Percentiles rank a stretch among this genome's conserved stretches.
phyloP scores from a whole-genome alignment of 2,888 invertebrate species.

The Ophion ventricosus region DNA sequence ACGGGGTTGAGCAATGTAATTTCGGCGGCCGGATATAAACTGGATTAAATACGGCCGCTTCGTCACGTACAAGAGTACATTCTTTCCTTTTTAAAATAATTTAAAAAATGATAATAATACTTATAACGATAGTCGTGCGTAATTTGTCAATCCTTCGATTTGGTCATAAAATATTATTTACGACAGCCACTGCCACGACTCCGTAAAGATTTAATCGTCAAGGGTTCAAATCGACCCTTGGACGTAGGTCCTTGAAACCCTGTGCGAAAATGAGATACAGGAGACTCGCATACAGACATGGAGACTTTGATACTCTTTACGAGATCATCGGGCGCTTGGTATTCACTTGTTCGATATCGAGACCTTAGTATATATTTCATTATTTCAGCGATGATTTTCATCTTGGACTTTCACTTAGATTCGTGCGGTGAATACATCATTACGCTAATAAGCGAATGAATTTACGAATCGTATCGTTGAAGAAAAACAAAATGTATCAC shows the following conservation, averaged over 20 bases:
- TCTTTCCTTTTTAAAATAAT: neutral
- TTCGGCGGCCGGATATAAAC: conserved; percentile 46
- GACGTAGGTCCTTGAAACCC: conserved; percentile 21
- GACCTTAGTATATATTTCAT: neutral
- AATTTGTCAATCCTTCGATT: neutral
- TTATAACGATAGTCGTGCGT: neutral
- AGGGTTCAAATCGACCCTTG: neutral
- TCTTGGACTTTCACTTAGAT: neutral
- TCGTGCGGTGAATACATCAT: neutral
- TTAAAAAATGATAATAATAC: neutral
- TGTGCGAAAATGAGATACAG: neutral
- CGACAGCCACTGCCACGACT: conserved; percentile 53
- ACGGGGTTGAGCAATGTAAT: conserved; percentile 23
- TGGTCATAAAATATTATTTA: conserved; percentile 5
- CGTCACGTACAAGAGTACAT: neutral
- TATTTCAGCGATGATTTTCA: conserved; percentile 41
- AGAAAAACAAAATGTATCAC: conserved; percentile 40
- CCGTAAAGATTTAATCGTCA: neutral
- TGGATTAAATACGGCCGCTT: neutral
- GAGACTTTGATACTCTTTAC: neutral
- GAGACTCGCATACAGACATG: neutral
- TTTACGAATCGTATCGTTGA: conserved; percentile 9
- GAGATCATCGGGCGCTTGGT: conserved; percentile 7
- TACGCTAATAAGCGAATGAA: neutral
- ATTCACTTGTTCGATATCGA: neutral